Evolutionary conservation across 1,140 invertebrate species (phyloP), one percentile per base, ranked within the genome.

Genomic region (Ganaspis sp.): DNA sequence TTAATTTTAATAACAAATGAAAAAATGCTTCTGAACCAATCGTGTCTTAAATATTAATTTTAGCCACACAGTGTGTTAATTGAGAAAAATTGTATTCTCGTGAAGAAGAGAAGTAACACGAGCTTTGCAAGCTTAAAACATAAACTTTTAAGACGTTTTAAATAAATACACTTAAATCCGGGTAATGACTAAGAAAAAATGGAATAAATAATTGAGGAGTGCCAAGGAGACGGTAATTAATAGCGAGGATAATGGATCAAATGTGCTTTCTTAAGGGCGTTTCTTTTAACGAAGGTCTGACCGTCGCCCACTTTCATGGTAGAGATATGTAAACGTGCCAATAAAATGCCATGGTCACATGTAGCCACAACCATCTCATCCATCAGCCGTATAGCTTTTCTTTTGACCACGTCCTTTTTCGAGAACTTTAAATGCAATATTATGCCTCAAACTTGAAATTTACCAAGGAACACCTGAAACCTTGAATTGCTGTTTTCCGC

Each of bases 191-290:
- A 9, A 11, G 4, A 58, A 58, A 29, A 58, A 58, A 58, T 29
- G 21, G 23, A 58, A 58, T 58, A 26, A 58, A 23, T 29, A 58
- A 58, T 58, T 58, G 54, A 58, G 54, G 54, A 58, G 54, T 58
- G 54, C 54, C 54, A 58, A 58, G 54, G 54, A 58, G 26, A 58
- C 54, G 54, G 21, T 58, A 58, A 58, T 58, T 58, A 58, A 26
- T 58, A 58, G 54, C 54, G 21, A 58, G 54, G 54, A 58, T 58
- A 58, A 58, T 58, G 54, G 54, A 58, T 58, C 54, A 58, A 58
- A 58, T 58, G 21, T 58, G 54, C 54, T 58, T 58, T 58, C 54
- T 58, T 58, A 58, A 58, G 54, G 54, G 54, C 54, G 54, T 58
- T 58, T 58, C 49, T 54, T 58, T 58, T 58, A 26, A 58, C 54